A percentile compares a stretch with the other conserved stretches of the same genome.
Evolutionary conservation across 2,888 invertebrate species (phyloP).

Genomic region (Parasteatoda lunata): DNA sequence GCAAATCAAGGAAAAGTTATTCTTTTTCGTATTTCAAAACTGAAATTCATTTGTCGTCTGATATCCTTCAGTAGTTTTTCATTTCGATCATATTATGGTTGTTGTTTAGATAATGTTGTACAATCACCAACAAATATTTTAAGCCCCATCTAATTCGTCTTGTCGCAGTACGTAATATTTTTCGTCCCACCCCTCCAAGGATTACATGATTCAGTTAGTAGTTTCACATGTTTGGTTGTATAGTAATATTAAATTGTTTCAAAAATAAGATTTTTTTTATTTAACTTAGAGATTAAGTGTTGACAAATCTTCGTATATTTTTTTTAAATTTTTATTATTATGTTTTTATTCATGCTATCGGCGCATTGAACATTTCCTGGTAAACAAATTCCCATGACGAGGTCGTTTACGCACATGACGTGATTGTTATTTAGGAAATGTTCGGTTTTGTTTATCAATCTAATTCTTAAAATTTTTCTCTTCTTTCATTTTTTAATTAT

Average conservation of each 20-base stretch:
- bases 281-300: no score
- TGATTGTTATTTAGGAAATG: slow-evolving; percentile 47
- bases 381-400: slow-evolving; percentile 55
- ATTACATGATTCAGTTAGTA: slow-evolving; percentile 31
- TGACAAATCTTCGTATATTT: no score
- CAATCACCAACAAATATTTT: neutral
- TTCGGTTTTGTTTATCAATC: slow-evolving; percentile 32
- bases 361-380: slow-evolving; percentile 53
- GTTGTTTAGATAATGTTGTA: no score
- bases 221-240: slow-evolving; percentile 3
- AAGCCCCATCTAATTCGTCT: slow-evolving; percentile 23
- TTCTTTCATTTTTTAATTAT: neutral
- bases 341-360: slow-evolving; percentile 13
- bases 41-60: no score
- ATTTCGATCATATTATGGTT: no score
- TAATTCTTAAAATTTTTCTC: neutral
- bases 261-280: neutral
- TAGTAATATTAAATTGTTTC: neutral
- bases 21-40: slow-evolving; percentile 13
- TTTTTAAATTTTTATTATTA: neutral
- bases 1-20: slow-evolving; percentile 49
- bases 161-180: slow-evolving; percentile 61
- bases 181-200: slow-evolving; percentile 63
- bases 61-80: no score
- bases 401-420: slow-evolving; percentile 60